Percentiles rank a stretch among this genome's conserved stretches.
Conservation (phyloP, 2,113 vertebrate genomes). For the Coreoperca whiteheadi region DNA sequence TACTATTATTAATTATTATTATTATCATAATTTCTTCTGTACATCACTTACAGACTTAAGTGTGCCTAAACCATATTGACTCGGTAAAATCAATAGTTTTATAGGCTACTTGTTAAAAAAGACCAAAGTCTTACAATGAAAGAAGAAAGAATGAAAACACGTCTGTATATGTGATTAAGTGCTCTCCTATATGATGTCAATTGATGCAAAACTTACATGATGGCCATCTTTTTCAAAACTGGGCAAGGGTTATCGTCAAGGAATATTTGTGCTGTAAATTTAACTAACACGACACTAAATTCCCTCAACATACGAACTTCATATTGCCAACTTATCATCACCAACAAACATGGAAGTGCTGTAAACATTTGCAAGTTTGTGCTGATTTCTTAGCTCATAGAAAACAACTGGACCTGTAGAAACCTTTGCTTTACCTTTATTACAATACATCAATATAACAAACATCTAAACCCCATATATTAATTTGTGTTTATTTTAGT, state of each 20-base stretch:
- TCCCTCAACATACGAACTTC: not conserved
- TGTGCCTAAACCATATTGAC: not conserved
- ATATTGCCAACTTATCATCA: not conserved
- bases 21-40: not conserved
- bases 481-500: not conserved
- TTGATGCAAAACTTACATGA: not conserved
- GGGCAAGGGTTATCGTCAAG: not conserved
- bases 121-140: not conserved
- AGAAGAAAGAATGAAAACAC: not conserved
- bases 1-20: not conserved
- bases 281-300: not conserved
- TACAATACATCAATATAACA: not conserved
- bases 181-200: not conserved
- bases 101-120: not conserved
- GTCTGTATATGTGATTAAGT: not conserved
- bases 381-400: not conserved
- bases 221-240: not conserved
- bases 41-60: not conserved
- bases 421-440: not conserved
- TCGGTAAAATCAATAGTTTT: not conserved
- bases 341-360: not conserved
- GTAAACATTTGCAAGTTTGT: not conserved
- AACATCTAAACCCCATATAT: not conserved
- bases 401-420: slow-evolving; percentile 1
- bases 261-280: not conserved